Base-by-base conservation (phyloP, 2,888 invertebrate species). In the Drosophila anceps region DNA sequence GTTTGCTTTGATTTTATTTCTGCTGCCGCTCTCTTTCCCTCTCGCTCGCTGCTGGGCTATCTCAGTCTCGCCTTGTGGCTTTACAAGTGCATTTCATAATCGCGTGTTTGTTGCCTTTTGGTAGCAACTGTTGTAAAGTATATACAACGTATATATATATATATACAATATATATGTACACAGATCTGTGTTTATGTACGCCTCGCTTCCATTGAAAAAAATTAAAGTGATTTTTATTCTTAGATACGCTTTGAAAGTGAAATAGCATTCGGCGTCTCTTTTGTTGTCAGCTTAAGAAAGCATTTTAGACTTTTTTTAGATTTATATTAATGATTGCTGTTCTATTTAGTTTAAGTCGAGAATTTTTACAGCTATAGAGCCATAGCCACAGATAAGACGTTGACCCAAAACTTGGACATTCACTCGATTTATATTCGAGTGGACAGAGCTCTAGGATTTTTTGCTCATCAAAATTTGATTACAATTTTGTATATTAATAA, bases 81-180 rank as follows among this genome's bases (percentile, higher is more conserved):
- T 46, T 27, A 39, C 48, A 62, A 85, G 48, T 81, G 73, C 75
- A 82, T 81, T 78, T 87, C 59, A 79, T 79, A 83, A 84, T 84
- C 81, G 65, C 63, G 50, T 68, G 70, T 33, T 37, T 69, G 50
- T 60, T 73, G 69, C 43, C 43, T 63, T 67, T 61, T 50, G 69
- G 69, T 48, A 76, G 50, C 58, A 41, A 57, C 57, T 62, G 62
- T 43, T 73, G 43, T 61, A 50, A 54, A 69, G 54, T 55, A 50
- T 44, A 57, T 29, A 59, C 29, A 44, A 33, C 8, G 15, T 35
- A 9, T 33, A 35, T 46, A 33, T n/a, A 35, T 62, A 53, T 13
- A 48, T 12, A 57, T 39, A 69, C n/a, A n/a, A 57, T 39, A 31
- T 41, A 20, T 15, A 29, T 61, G 33, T 31, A 50, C 15, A 61